Conservation (phyloP, 2,888 invertebrate species). For the Trilocha varians region DNA sequence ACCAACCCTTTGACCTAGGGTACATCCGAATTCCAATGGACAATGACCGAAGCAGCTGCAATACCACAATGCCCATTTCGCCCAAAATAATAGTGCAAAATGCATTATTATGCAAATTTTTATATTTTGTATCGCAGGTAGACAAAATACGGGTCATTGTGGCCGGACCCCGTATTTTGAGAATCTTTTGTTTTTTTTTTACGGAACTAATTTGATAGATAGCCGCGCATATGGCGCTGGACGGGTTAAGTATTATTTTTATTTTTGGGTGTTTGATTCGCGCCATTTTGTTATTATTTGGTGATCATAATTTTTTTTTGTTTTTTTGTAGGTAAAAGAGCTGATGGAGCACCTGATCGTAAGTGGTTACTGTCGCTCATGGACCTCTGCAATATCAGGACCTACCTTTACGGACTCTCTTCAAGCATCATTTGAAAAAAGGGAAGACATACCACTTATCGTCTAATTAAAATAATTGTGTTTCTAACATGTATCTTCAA, state of each 20-base stretch:
- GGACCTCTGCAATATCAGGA: no score
- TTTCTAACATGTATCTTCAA: no score
- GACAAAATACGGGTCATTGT: slow-evolving; percentile 41
- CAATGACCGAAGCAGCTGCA: slow-evolving; percentile 63
- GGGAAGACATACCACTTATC: no score
- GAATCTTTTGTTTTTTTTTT: slow-evolving; percentile 36
- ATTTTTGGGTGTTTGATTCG: not conserved
- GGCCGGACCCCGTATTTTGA: slow-evolving; percentile 38
- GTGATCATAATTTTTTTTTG: not conserved
- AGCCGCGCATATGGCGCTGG: slow-evolving; percentile 39
- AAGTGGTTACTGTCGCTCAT: no score
- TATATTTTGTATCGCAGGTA: slow-evolving; percentile 63
- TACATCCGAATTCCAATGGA: slow-evolving; percentile 52
- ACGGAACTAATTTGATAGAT: slow-evolving; percentile 65
- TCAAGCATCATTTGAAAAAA: no score
- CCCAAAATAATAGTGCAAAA: slow-evolving; percentile 57
- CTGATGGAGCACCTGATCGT: no score
- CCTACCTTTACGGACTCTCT: no score
- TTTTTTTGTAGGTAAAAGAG: not conserved
- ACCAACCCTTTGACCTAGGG: slow-evolving; percentile 3
- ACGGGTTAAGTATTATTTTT: slow-evolving; percentile 7
- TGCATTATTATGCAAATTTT: slow-evolving; percentile 69
- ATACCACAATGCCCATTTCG: slow-evolving; percentile 43
- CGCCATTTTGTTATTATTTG: not conserved
- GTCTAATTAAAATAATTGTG: no score